phyloP scores from a whole-genome alignment of 2,113 vertebrate species.

The Mus pahari region DNA sequence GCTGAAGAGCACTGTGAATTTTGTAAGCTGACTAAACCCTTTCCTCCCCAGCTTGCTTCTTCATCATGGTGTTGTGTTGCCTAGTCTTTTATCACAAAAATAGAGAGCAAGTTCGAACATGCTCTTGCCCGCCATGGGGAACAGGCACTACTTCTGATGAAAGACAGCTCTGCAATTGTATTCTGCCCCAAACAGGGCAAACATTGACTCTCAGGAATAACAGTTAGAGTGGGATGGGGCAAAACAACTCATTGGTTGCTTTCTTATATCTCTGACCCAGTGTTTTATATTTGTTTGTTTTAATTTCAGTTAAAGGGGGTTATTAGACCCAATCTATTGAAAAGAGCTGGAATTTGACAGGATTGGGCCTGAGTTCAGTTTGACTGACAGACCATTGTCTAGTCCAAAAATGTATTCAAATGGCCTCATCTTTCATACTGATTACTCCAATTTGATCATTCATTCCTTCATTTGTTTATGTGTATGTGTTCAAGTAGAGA shows the following conservation, averaged over 20 bases:
- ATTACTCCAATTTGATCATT: neutral
- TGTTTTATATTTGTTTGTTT: neutral
- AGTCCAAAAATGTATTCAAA: constrained; percentile 8
- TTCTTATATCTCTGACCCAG: neutral
- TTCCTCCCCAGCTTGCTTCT: neutral
- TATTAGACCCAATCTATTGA: neutral
- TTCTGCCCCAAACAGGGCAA: neutral
- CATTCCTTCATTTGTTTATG: neutral
- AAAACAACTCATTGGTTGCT: neutral
- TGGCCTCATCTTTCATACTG: neutral
- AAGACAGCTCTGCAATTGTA: neutral
- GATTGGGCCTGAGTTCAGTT: neutral
- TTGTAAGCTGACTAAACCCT: neutral
- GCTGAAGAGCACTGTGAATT: neutral
- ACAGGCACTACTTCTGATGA: neutral
- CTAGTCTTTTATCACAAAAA: neutral
- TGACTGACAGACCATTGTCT: neutral
- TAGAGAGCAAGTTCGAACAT: neutral
- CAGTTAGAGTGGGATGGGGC: neutral
- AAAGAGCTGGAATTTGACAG: neutral
- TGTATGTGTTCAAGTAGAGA: neutral
- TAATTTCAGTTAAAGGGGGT: neutral
- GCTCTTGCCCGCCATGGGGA: neutral
- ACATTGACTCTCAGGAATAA: neutral
- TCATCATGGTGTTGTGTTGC: neutral